Base-by-base conservation (phyloP, 2,797 vertebrate genomes). In the Uromys caudimaculatus region DNA sequence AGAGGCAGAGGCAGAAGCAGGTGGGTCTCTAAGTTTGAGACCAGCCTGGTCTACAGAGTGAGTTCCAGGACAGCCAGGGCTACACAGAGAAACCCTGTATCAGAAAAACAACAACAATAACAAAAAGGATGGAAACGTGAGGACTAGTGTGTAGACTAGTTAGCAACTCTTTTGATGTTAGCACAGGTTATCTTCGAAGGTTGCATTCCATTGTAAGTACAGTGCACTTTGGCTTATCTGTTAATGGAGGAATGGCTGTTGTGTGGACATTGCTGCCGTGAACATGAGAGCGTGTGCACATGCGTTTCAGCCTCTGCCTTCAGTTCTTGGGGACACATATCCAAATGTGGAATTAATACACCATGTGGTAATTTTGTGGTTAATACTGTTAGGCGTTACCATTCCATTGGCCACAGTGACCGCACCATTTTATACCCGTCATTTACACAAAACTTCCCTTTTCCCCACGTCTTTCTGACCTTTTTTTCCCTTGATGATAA, bases 201-300 rank as follows among this genome's bases (percentile, higher is more conserved):
- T 29, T 29, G 4, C 4, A 3, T 10, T 29, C 60, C 19, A 1
- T 56, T 41, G 52, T 24, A 2, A 27, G 1, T 11, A 1, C 16
- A 56, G 24, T 3, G 1, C 17, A 14, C 10, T 60, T 38, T 27
- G 89, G 24, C 52, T 54, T 29, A 17, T 24, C 44, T 6, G 0
- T n/a, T 29, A 76, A 21, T 12, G n/a, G 67, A 91, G 75, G 38
- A 32, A 9, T 54, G 67, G 75, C 41, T 14, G 8, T 60, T 32
- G 12, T 3, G 32, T 35, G 62, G 11, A 1, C 24, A 29, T 9
- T 14, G 19, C 41, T 38, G n/a, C 77, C n/a, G 11, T 62, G 75
- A 87, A n/a, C 16, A 19, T 13, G 13, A 41, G 69, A 41, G 69
- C 27, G 12, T 17, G 2, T 38, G 44, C 3, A 13, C 54, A 52